A percentile compares a stretch with the other conserved stretches of the same genome.
Conservation (phyloP, 2,113 vertebrate species). For the Macrotis lagotis region DNA sequence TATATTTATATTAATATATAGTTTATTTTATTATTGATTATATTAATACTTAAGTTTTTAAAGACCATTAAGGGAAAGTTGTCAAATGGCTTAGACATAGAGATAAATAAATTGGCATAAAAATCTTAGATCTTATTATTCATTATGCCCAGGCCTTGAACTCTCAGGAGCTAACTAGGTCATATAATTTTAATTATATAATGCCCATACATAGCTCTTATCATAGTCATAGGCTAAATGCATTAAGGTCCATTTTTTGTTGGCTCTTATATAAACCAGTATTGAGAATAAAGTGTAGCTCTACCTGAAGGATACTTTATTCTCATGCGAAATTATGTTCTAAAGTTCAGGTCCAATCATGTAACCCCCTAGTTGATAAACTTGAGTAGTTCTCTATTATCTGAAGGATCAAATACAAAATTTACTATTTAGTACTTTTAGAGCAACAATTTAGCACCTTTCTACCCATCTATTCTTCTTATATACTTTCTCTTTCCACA, state of each 20-base stretch:
- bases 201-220: not conserved
- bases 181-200: not conserved
- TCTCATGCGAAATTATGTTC: not conserved
- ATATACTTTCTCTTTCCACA: not conserved
- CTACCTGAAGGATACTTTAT: not conserved
- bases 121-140: too few species aligned
- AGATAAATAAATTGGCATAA: too few species aligned
- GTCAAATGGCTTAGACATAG: too few species aligned
- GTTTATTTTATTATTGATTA: too few species aligned
- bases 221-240: not conserved
- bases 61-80: too few species aligned
- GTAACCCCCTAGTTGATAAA: not conserved
- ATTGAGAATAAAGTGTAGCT: not conserved
- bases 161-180: not conserved
- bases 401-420: not conserved
- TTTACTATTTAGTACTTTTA: not conserved
- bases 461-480: not conserved
- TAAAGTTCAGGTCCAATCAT: too few species aligned
- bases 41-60: too few species aligned
- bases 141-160: too few species aligned
- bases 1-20: too few species aligned
- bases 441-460: not conserved
- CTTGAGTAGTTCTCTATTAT: not conserved
- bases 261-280: not conserved
- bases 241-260: not conserved